Percentiles rank a stretch among this genome's conserved stretches.
Conservation (phyloP, 2,888 invertebrate species). For the Phorcus lineatus region DNA sequence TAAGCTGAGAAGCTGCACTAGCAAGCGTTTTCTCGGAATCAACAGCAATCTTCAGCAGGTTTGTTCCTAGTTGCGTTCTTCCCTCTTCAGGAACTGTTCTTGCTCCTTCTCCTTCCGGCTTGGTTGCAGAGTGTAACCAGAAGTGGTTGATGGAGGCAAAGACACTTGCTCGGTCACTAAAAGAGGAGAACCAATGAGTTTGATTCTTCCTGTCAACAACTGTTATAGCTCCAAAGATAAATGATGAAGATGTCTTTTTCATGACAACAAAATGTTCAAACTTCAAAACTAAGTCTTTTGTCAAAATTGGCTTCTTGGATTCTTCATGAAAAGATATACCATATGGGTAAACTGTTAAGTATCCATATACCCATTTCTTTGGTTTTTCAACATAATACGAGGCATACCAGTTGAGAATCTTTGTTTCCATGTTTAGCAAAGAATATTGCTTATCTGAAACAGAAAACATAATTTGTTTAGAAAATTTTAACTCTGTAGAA, state of each 20-base stretch:
- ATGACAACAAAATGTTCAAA: background rate
- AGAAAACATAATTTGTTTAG: too few relatives aligned
- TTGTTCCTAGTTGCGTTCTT: slow-evolving; percentile 22
- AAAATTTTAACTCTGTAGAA: too few relatives aligned
- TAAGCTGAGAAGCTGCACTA: background rate
- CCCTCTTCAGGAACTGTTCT: background rate
- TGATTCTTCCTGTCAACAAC: background rate
- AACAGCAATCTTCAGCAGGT: background rate
- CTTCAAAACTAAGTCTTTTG: background rate
- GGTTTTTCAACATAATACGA: slow-evolving; percentile 10
- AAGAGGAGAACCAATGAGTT: slow-evolving; percentile 26
- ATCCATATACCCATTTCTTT: slow-evolving; percentile 23
- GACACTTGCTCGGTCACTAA: slow-evolving; percentile 15
- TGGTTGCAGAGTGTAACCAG: background rate
- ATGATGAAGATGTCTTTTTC: background rate
- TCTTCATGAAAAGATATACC: slow-evolving; percentile 4
- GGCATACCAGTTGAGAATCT: background rate
- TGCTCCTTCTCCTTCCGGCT: background rate
- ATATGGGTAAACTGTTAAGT: background rate
- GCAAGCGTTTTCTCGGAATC: slow-evolving; percentile 1
- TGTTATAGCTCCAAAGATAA: slow-evolving; percentile 18
- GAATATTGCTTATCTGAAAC: too few relatives aligned
- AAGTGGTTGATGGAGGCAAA: slow-evolving; percentile 1
- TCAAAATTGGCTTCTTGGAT: background rate
- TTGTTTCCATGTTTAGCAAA: too few relatives aligned